Percentiles rank a stretch among this genome's conserved stretches.
phyloP scores from a whole-genome alignment of 2,797 vertebrate genomes.

The Propithecus deckenii region DNA sequence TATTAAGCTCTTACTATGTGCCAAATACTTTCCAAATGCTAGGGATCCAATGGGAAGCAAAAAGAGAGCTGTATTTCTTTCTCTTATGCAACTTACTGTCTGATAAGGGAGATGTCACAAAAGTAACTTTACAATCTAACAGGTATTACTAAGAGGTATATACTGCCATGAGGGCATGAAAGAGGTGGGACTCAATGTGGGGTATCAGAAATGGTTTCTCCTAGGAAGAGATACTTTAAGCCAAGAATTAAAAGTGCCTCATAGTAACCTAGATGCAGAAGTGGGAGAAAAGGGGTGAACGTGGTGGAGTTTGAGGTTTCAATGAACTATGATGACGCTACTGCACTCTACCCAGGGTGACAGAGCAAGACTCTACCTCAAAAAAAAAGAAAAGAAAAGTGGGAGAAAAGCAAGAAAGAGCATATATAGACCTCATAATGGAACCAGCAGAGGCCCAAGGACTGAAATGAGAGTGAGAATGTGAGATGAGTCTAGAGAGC shows the following conservation, averaged over 20 bases:
- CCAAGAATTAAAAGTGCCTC: neutral
- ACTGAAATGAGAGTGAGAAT: neutral
- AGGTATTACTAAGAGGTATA: neutral
- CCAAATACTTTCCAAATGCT: neutral
- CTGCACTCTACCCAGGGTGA: neutral
- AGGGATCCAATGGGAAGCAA: neutral
- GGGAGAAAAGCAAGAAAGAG: neutral
- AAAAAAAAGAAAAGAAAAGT: neutral
- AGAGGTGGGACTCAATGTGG: neutral
- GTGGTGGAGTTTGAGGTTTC: neutral
- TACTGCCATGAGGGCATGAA: neutral
- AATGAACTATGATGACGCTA: neutral
- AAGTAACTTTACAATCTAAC: neutral
- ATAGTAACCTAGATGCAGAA: neutral
- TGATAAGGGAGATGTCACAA: neutral
- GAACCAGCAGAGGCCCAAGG: neutral
- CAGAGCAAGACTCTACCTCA: too few species aligned
- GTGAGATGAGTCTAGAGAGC: neutral
- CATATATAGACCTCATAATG: neutral
- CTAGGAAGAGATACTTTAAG: neutral
- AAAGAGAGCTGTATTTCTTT: conserved; percentile 23
- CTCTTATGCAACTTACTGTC: neutral
- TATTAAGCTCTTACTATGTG: neutral
- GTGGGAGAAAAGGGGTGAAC: neutral
- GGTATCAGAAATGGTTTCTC: neutral